These are phyloP conservation scores for Galemys pyrenaicus DNA, from an alignment of 2,113 vertebrate genomes.

Conservation along the genomic window DNA sequence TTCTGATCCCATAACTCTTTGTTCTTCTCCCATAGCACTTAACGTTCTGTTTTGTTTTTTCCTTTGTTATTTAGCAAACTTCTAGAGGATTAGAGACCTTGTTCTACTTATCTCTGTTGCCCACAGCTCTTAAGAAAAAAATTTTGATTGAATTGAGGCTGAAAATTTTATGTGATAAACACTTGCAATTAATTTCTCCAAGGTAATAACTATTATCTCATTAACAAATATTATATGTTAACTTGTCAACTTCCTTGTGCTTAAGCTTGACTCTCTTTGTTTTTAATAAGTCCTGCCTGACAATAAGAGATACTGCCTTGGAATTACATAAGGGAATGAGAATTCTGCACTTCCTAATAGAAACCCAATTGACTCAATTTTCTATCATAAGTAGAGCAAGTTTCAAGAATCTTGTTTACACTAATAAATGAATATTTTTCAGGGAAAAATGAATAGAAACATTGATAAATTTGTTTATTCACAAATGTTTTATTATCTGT, in stretches of 20 bases:
- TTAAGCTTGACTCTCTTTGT: neutral
- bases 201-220: neutral
- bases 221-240: neutral
- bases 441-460: neutral
- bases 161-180: neutral
- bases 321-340: neutral
- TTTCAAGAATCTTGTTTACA: neutral
- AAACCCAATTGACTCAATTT: neutral
- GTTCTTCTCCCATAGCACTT: neutral
- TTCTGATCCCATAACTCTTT: neutral
- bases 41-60: neutral
- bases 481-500: neutral
- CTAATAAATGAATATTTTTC: neutral
- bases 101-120: neutral
- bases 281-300: neutral
- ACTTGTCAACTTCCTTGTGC: neutral
- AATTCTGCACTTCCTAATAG: neutral
- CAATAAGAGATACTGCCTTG: neutral
- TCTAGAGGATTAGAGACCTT: neutral
- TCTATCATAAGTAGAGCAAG: neutral
- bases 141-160: neutral
- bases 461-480: neutral
- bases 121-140: neutral
- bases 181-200: slow-evolving; percentile 8
- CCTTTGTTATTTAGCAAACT: neutral